Percentiles rank a stretch among this genome's conserved stretches.
phyloP scores from a whole-genome alignment of 2,797 vertebrate species.

The Lepidocolaptes lacrymiger region DNA sequence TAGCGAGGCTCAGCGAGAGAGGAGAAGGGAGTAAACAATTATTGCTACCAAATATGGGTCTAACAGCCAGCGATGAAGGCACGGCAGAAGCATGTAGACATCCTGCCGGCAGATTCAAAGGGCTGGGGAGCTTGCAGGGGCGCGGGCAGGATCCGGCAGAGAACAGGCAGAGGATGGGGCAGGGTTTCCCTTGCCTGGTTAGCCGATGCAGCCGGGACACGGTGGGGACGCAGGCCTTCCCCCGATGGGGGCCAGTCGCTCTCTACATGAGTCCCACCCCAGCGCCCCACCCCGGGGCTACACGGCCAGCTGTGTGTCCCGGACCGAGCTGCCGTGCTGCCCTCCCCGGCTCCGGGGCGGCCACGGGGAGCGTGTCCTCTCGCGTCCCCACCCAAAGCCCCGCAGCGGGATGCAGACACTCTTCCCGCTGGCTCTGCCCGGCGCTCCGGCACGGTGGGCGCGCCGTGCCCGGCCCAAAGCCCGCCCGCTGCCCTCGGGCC shows the following conservation, averaged over 20 bases:
- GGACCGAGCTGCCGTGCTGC: not conserved
- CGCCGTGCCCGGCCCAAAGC: too few relatives aligned
- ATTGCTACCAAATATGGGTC: constrained; percentile 70
- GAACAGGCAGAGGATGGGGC: not conserved
- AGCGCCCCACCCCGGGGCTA: not conserved
- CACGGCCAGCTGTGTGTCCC: not conserved
- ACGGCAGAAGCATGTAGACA: constrained; percentile 51
- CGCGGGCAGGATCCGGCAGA: not conserved
- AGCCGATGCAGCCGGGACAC: not conserved
- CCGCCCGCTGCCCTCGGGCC: too few relatives aligned
- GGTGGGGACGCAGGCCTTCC: not conserved
- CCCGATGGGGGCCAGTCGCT: fast-evolving
- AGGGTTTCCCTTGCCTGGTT: not conserved
- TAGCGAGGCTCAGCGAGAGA: not conserved
- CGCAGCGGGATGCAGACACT: not conserved
- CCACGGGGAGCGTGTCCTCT: not conserved
- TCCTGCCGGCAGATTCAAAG: constrained; percentile 62
- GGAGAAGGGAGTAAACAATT: constrained; percentile 53
- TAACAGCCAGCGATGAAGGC: constrained; percentile 56
- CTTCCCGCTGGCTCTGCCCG: not conserved
- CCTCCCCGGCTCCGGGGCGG: too few relatives aligned
- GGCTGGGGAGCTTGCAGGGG: not conserved
- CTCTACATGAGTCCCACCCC: not conserved
- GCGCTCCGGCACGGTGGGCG: too few relatives aligned
- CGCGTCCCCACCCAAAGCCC: not conserved